Evolutionary conservation across 1,140 invertebrate genomes (phyloP).

Genomic region (Zaprionus lachaisei): DNA sequence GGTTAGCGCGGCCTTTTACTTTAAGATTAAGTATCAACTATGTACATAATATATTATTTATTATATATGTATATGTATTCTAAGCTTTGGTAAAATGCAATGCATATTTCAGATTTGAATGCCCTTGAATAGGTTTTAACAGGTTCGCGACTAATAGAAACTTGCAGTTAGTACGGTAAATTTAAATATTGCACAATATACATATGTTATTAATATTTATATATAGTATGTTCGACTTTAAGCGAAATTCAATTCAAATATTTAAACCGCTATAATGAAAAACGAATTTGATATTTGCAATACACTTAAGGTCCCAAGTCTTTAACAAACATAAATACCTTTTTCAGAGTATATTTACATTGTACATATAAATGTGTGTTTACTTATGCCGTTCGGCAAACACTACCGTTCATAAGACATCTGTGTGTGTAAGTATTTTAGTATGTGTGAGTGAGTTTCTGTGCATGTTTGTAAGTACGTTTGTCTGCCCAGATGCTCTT

Average conservation of each 20-base stretch:
- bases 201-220: constrained; percentile 4
- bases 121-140: neutral
- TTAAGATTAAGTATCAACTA: neutral
- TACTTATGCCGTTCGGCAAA: constrained; percentile 50
- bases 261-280: constrained; percentile 63
- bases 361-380: constrained; percentile 69
- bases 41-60: neutral
- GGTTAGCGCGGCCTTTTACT: too few species aligned
- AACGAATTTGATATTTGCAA: constrained; percentile 75
- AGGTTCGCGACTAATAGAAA: neutral
- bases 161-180: constrained; percentile 2
- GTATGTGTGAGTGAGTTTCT: constrained; percentile 13
- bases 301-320: constrained; percentile 71
- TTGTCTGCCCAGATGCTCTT: neutral
- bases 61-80: neutral
- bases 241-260: constrained; percentile 60
- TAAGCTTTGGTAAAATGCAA: neutral
- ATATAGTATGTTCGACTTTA: constrained; percentile 15
- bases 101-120: neutral
- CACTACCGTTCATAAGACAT: constrained; percentile 54
- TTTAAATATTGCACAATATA: neutral
- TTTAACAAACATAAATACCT: constrained; percentile 72
- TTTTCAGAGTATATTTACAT: constrained; percentile 69
- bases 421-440: constrained; percentile 19
- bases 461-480: constrained; percentile 22